Conservation (phyloP, 1,140 invertebrate species). For the Varroa destructor region DNA sequence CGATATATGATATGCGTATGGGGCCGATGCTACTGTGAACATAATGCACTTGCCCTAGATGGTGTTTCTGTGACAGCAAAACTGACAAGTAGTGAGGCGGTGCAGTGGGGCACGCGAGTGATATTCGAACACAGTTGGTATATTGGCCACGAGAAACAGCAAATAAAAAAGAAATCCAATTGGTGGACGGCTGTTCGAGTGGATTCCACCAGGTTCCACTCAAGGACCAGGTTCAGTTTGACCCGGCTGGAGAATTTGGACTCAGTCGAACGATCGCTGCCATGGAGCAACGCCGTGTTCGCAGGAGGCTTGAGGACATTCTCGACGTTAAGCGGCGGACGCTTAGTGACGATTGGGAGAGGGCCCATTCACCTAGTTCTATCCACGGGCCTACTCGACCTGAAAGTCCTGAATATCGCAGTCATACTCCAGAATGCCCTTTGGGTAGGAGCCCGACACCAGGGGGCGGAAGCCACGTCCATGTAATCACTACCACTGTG, state of each 20-base stretch:
- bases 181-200: neutral
- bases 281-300: slow-evolving; percentile 20
- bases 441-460: slow-evolving; percentile 7
- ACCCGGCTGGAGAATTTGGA: neutral
- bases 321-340: slow-evolving; percentile 17
- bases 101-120: too few species aligned
- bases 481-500: slow-evolving; percentile 11
- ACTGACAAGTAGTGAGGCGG: too few species aligned
- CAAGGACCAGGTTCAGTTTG: slow-evolving; percentile 10
- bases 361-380: neutral
- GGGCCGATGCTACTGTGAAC: too few species aligned
- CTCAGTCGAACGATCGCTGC: neutral
- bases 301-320: slow-evolving; percentile 21
- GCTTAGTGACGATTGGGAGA: slow-evolving; percentile 23
- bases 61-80: too few species aligned
- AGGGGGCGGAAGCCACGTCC: slow-evolving; percentile 11
- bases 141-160: neutral
- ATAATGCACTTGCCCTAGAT: too few species aligned
- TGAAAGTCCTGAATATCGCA: slow-evolving; percentile 19
- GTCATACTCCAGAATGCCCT: slow-evolving; percentile 10
- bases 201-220: neutral
- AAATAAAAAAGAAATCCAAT: neutral
- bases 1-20: too few species aligned
- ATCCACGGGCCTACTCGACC: neutral
- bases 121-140: too few species aligned